These are phyloP conservation scores for Tetranychus urticae DNA, from an alignment of 1,140 invertebrate genomes.

Conservation along the genomic window DNA sequence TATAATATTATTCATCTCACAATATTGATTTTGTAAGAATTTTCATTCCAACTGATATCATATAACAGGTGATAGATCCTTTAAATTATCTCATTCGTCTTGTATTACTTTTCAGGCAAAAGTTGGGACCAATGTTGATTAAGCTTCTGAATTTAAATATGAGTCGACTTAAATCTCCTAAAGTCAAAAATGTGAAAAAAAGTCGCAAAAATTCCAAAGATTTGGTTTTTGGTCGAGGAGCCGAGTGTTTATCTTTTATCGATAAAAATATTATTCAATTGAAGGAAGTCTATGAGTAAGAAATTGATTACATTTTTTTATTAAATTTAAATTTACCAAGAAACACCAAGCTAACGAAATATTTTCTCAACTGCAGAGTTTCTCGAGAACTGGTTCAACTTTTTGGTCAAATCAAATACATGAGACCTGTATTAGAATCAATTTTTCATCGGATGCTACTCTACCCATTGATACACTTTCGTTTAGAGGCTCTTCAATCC, in stretches of 20 bases:
- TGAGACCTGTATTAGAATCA: conserved; percentile 66
- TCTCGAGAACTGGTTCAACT: conserved; percentile 60
- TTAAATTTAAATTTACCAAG: too few species aligned
- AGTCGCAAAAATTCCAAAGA: background rate
- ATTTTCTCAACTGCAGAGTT: conserved; percentile 33
- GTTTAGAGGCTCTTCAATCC: conserved; percentile 56
- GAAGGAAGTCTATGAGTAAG: background rate
- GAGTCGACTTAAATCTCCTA: background rate
- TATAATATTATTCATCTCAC: background rate
- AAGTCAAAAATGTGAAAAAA: background rate
- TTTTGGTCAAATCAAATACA: conserved; percentile 51
- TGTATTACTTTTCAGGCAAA: background rate
- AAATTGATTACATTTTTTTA: background rate
- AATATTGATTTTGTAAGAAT: too few species aligned
- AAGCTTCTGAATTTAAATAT: background rate
- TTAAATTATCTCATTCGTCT: background rate
- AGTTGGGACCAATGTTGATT: background rate
- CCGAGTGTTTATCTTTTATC: background rate
- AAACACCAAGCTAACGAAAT: background rate
- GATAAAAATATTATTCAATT: background rate
- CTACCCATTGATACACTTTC: conserved; percentile 54
- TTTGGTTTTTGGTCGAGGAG: background rate
- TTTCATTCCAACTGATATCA: too few species aligned
- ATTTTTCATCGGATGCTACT: conserved; percentile 73
- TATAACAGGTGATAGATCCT: background rate